Conservation (phyloP, 1,140 invertebrate genomes). For the Phenacoccus solenopsis region DNA sequence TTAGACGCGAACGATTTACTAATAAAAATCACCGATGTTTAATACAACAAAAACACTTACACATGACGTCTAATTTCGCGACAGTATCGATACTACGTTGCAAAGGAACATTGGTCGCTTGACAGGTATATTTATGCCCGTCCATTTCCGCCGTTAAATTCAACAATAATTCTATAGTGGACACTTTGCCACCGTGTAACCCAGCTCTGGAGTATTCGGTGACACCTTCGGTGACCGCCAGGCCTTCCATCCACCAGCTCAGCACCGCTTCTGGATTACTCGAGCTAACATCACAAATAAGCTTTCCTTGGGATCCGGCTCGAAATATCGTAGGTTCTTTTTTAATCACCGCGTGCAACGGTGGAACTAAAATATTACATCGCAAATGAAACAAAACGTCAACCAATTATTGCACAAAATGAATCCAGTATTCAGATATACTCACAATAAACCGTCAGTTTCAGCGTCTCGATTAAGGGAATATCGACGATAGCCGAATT, state of each 20-base stretch:
- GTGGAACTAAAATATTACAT: slow-evolving; percentile 56
- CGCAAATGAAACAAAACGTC: neutral
- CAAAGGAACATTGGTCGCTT: slow-evolving; percentile 72
- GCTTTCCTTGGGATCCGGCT: slow-evolving; percentile 58
- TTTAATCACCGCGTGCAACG: slow-evolving; percentile 68
- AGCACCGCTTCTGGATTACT: slow-evolving; percentile 86
- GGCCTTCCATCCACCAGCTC: slow-evolving; percentile 81
- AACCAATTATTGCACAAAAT: neutral
- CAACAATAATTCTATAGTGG: slow-evolving; percentile 63
- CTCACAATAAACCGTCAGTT: slow-evolving; percentile 85
- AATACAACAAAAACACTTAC: slow-evolving; percentile 59
- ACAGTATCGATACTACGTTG: slow-evolving; percentile 76
- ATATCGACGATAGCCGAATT: slow-evolving; percentile 74
- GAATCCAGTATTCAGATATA: slow-evolving; percentile 26
- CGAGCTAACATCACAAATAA: slow-evolving; percentile 80
- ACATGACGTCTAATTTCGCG: slow-evolving; percentile 71
- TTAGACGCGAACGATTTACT: too few species aligned
- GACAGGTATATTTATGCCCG: slow-evolving; percentile 77
- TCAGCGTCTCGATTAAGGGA: slow-evolving; percentile 68
- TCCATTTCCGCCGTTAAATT: slow-evolving; percentile 79
- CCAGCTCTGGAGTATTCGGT: slow-evolving; percentile 62
- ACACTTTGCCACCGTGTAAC: slow-evolving; percentile 72
- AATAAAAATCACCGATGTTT: too few species aligned
- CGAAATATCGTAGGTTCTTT: slow-evolving; percentile 62
- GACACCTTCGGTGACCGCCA: slow-evolving; percentile 47